Evolutionary conservation across 2,797 vertebrate species (phyloP).

Genomic region (Novumbra hubbsi): DNA sequence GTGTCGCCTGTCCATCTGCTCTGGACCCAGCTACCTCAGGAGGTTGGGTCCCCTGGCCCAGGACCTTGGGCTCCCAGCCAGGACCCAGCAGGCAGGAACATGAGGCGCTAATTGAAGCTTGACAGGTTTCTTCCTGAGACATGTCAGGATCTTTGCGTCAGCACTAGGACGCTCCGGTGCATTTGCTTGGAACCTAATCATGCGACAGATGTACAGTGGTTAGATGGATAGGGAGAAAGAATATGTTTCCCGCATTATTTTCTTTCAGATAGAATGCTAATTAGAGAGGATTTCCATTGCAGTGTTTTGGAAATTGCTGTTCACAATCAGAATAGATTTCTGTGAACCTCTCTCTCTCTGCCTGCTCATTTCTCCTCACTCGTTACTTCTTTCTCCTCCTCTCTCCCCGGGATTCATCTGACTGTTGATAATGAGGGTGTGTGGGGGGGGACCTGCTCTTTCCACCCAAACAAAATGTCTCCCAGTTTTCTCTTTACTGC

Average conservation of each 20-base stretch:
- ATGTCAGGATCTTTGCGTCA: not conserved
- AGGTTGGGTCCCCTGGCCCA: not conserved
- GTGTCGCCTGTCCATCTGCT: not conserved
- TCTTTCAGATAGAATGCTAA: constrained; percentile 42
- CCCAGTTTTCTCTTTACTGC: constrained; percentile 4
- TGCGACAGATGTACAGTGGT: not conserved
- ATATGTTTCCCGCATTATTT: constrained; percentile 23
- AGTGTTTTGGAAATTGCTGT: constrained; percentile 45
- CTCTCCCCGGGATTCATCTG: constrained; percentile 2
- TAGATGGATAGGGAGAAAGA: not conserved
- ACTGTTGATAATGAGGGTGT: constrained; percentile 27
- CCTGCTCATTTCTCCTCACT: not conserved
- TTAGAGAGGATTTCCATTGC: constrained; percentile 47
- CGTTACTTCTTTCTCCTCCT: not conserved
- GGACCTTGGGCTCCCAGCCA: not conserved
- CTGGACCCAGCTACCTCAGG: not conserved
- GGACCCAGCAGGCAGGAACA: not conserved
- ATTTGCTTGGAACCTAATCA: not conserved
- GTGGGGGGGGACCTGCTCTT: constrained; percentile 17
- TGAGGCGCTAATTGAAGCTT: constrained; percentile 2
- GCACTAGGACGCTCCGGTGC: not conserved
- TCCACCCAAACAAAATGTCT: constrained; percentile 26
- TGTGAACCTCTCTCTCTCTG: constrained; percentile 12
- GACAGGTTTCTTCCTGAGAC: not conserved
- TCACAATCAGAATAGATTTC: constrained; percentile 42